Evolutionary conservation across 2,888 invertebrate species (phyloP).

Genomic region (Temnothorax rugatulus): DNA sequence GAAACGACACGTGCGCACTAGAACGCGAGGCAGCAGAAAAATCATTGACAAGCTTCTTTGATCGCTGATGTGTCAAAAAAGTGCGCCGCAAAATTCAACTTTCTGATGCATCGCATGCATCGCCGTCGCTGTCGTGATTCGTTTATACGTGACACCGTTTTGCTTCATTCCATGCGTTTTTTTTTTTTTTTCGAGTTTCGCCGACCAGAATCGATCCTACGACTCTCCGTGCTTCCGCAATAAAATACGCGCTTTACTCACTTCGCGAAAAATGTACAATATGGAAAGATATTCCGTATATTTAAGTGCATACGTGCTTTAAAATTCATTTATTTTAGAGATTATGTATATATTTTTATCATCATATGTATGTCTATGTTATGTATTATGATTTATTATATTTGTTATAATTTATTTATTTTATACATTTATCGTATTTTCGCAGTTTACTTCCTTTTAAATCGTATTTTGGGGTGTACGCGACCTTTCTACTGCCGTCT

Average conservation of each 20-base stretch:
- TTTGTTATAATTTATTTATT: neutral
- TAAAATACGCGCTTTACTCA: constrained; percentile 9
- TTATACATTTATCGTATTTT: neutral
- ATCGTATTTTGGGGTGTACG: neutral
- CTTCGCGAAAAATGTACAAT: neutral
- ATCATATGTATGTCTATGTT: neutral
- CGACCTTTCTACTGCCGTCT: constrained; percentile 7
- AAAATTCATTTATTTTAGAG: neutral
- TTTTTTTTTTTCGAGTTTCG: constrained; percentile 1
- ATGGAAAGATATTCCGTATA: neutral
- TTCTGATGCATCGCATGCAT: constrained; percentile 62
- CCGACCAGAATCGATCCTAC: neutral
- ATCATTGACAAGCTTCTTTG: constrained; percentile 66
- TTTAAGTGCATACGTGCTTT: neutral
- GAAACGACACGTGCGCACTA: constrained; percentile 38
- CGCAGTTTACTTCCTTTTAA: neutral
- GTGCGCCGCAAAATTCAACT: constrained; percentile 61
- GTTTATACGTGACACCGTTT: constrained; percentile 48
- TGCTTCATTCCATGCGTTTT: neutral
- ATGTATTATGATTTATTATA: neutral
- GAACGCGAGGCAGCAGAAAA: constrained; percentile 27
- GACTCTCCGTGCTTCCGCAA: neutral
- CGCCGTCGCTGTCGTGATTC: constrained; percentile 27
- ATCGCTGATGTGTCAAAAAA: constrained; percentile 70
- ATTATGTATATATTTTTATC: neutral